These are phyloP conservation scores for silkworm (Bombyx mori) DNA, from an alignment of 1,140 invertebrate genomes.

Conservation along the genomic window ASM3026992v2 NC_085128.1:1994001-1994500, in stretches of 20 bases:
- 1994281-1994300: neutral
- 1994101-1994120: constrained; percentile 3
- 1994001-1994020: too few species aligned
- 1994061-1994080: constrained; percentile 25
- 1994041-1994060: constrained; percentile 19
- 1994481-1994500: too few species aligned
- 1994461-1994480: too few species aligned
- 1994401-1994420: too few species aligned
- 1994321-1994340: too few species aligned
- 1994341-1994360: too few species aligned
- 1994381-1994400: too few species aligned
- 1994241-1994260: neutral
- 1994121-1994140: constrained; percentile 3
- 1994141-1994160: neutral
- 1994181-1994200: too few species aligned
- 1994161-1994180: too few species aligned
- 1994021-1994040: neutral
- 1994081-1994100: constrained; percentile 28
- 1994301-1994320: neutral
- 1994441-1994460: too few species aligned
- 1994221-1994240: neutral
- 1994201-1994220: neutral
- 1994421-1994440: too few species aligned
- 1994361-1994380: too few species aligned
- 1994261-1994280: neutral